phyloP scores from a whole-genome alignment of 2,888 invertebrate genomes.

The Agriopis aurantiaria region DNA sequence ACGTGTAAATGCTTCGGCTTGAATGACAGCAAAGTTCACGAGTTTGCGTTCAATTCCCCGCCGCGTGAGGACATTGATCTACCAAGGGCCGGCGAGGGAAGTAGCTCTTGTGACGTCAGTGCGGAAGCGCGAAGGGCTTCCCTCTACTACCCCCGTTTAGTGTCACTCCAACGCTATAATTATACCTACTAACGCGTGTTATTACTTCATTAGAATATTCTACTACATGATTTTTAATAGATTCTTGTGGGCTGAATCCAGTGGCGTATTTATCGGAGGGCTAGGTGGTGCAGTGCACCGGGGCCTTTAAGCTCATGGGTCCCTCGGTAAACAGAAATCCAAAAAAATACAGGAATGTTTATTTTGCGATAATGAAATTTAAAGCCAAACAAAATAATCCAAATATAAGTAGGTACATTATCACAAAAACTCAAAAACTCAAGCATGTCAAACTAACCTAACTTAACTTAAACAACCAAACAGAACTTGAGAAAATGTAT shows the following conservation, averaged over 20 bases:
- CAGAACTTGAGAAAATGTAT: too few relatives aligned
- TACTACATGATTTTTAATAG: background rate
- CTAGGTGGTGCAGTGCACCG: too few relatives aligned
- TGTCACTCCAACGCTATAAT: constrained; percentile 31
- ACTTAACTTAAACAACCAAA: too few relatives aligned
- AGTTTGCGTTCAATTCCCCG: constrained; percentile 6
- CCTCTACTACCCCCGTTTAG: constrained; percentile 55
- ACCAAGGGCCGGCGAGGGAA: constrained; percentile 39
- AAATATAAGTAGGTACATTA: too few relatives aligned
- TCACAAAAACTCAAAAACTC: too few relatives aligned
- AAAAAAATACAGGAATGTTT: too few relatives aligned
- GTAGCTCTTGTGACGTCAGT: constrained; percentile 58
- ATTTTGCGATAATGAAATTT: too few relatives aligned
- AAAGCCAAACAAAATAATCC: too few relatives aligned
- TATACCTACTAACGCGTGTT: constrained; percentile 5
- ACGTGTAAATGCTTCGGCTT: background rate
- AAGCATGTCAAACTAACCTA: too few relatives aligned
- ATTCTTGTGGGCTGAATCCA: background rate
- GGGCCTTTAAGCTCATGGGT: too few relatives aligned
- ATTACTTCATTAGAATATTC: constrained; percentile 1
- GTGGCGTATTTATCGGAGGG: too few relatives aligned
- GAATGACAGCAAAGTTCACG: constrained; percentile 20
- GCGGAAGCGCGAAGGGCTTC: constrained; percentile 77
- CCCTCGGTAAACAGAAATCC: too few relatives aligned
- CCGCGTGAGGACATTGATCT: constrained; percentile 54